Percentiles rank a stretch among this genome's conserved stretches.
Evolutionary conservation across 2,797 vertebrate species (phyloP).

Genomic region (Limnodromus scolopaceus): DNA sequence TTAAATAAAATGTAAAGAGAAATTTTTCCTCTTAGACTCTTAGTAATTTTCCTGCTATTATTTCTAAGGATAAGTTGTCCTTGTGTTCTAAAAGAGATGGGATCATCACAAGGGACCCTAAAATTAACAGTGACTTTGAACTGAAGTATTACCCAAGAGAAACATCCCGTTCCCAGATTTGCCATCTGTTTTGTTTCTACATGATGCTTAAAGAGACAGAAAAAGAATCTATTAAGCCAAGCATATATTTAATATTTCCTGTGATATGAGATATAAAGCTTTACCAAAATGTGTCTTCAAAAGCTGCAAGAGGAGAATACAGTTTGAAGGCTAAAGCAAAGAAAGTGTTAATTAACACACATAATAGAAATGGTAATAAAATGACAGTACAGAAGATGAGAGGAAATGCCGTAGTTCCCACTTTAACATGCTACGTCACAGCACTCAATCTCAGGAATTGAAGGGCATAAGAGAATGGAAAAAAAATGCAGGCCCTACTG

Average conservation of each 20-base stretch:
- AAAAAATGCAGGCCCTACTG: background rate
- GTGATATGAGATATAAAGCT: background rate
- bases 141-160: background rate
- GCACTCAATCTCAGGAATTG: accelerated
- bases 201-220: background rate
- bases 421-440: background rate
- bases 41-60: constrained; percentile 17
- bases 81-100: constrained; percentile 15
- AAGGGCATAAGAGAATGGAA: background rate
- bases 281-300: background rate
- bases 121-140: constrained; percentile 25
- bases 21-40: background rate
- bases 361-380: background rate
- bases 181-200: constrained; percentile 49
- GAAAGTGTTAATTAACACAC: constrained; percentile 2
- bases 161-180: constrained; percentile 22
- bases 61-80: constrained; percentile 47
- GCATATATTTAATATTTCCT: background rate
- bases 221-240: constrained; percentile 3
- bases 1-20: background rate
- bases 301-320: background rate
- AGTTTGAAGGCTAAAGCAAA: background rate
- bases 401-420: background rate
- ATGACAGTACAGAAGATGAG: background rate
- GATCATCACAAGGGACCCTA: constrained; percentile 18